Base-by-base conservation (phyloP, 53 echinoderm and acorn worm genomes). In the Mesocentrotus franciscanus region DNA sequence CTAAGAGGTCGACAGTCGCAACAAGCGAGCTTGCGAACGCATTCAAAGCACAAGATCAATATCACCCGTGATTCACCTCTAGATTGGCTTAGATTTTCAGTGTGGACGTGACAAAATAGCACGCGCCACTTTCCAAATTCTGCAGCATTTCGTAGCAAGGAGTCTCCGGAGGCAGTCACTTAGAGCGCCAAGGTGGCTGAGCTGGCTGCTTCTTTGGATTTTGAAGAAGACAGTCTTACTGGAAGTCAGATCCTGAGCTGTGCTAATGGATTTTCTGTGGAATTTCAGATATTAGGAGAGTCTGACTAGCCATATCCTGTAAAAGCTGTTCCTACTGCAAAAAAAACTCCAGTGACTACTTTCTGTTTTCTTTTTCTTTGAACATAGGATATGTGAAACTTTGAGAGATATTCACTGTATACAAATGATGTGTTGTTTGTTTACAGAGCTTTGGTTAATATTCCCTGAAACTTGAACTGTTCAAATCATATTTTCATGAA, bases 1-100 rank as follows among this genome's bases (percentile, higher is more conserved):
- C 20, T 8, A 58, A 87, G 13, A 87, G 57, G 20, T 26, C 2
- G n/a, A 32, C 58, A 87, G 87, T 56, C 59, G 11, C 87, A 87
- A n/a, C 87, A 27, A 34, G 29, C 58, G 11, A 56, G 27, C 58
- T 27, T n/a, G 29, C 14, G 56, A 58, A 58, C 59, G 15, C 58
- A n/a, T n/a, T n/a, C n/a, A n/a, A n/a, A n/a, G n/a, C n/a, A n/a
- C 87, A 85, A 85, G 87, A 85, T 85, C 87, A 87, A 56, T 87
- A 59, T 87, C 87, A 58, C 87, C 59, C 87, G 11, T 57, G 87
- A 87, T 87, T 87, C 87, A 87, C 87, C 58, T 58, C 42, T 22
- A 57, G 87, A 87, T 58, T 58, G 87, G 87, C 57, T 56, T 8
- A 87, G 42, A 81, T 39, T 81, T 81, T 81, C 13, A 27, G n/a